Conservation (phyloP, 1,140 invertebrate species). For the Bombus terrestris region DNA sequence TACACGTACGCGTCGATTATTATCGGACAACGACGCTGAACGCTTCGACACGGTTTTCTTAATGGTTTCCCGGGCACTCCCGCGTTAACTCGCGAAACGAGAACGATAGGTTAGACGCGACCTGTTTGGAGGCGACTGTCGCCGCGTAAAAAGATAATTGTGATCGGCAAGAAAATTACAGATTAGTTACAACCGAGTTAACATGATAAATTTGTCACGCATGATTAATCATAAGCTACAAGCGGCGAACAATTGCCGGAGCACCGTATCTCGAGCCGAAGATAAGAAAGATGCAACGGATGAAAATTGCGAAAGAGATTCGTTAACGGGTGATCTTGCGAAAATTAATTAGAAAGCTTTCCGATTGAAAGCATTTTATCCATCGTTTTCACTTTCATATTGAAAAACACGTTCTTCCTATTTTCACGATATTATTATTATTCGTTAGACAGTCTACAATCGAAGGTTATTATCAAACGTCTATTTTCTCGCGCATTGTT, state of each 20-base stretch:
- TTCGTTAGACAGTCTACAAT: not conserved
- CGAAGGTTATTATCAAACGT: conserved; percentile 37
- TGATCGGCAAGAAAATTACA: conserved; percentile 29
- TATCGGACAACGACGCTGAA: not conserved
- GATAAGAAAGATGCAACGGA: conserved; percentile 4
- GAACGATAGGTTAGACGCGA: conserved; percentile 15
- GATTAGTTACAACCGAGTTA: conserved; percentile 38
- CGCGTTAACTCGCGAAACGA: conserved; percentile 8
- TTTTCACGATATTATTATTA: not conserved
- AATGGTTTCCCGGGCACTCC: not conserved
- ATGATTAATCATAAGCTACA: conserved; percentile 22
- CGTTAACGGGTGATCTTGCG: not conserved
- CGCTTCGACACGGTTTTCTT: not conserved
- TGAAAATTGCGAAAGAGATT: not conserved
- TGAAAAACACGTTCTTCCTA: not conserved
- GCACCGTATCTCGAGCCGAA: not conserved
- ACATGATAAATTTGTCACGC: conserved; percentile 29
- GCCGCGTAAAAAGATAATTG: conserved; percentile 26
- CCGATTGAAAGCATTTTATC: not conserved
- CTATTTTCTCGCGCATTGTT: not conserved
- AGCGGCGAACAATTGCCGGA: not conserved
- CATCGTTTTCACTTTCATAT: not conserved
- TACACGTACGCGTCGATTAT: no score
- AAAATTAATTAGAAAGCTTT: not conserved
- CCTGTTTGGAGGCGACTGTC: not conserved